Evolutionary conservation across 2,113 vertebrate species (phyloP).

Genomic region (Vidua chalybeata): DNA sequence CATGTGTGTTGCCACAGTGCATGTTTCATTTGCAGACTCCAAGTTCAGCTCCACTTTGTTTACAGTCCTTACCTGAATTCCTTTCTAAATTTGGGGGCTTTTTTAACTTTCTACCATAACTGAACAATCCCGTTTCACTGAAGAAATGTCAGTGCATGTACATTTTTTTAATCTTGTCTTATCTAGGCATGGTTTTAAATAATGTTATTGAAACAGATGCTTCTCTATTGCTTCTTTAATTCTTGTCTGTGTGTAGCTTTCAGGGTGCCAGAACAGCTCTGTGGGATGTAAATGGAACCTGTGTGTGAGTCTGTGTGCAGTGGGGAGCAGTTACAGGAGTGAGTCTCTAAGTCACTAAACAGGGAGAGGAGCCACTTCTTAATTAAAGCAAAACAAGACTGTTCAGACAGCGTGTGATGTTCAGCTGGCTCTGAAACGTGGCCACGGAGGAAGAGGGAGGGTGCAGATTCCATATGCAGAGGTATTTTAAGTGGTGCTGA

Average conservation of each 20-base stretch:
- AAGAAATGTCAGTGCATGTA: not conserved
- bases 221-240: not conserved
- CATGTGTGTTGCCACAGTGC: not conserved
- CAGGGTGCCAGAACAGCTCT: not conserved
- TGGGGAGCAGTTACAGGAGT: not conserved
- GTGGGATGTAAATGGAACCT: not conserved
- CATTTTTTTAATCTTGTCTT: not conserved
- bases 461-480: not conserved
- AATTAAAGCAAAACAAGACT: not conserved
- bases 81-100: not conserved
- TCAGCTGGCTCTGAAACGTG: not conserved
- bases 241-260: not conserved
- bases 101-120: not conserved
- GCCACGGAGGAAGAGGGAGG: not conserved
- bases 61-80: not conserved
- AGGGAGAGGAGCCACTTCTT: not conserved
- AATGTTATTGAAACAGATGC: not conserved
- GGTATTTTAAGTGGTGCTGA: not conserved
- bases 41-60: not conserved
- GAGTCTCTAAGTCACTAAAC: not conserved
- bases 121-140: not conserved
- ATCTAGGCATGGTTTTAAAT: not conserved
- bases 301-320: not conserved
- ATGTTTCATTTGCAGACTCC: not conserved
- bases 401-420: accelerated